phyloP scores from a whole-genome alignment of 1,140 invertebrate species.

The Schlechtendalia chinensis region DNA sequence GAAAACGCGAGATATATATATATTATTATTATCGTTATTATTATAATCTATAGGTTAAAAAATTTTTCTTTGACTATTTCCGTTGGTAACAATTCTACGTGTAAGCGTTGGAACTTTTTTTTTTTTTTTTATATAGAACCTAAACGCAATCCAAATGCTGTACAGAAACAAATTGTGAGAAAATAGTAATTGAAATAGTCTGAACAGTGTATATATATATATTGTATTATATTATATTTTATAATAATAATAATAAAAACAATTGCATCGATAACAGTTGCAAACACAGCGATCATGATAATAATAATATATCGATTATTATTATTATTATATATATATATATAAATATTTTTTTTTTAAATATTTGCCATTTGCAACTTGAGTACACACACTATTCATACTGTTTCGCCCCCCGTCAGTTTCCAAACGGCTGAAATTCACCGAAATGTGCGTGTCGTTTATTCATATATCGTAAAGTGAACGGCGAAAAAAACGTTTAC shows the following conservation, averaged over 20 bases:
- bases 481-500: too few relatives aligned
- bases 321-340: neutral
- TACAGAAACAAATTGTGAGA: slow-evolving; percentile 23
- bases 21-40: too few relatives aligned
- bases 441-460: neutral
- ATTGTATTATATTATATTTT: neutral
- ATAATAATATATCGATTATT: too few relatives aligned
- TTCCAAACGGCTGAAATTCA: neutral
- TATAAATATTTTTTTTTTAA: neutral
- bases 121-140: neutral
- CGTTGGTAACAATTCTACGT: slow-evolving; percentile 4
- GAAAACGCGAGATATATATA: slow-evolving; percentile 19
- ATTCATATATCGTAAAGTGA: neutral
- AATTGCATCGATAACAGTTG: slow-evolving; percentile 32
- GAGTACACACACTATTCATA: too few relatives aligned
- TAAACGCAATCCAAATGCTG: neutral
- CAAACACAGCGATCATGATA: slow-evolving; percentile 22
- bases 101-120: too few relatives aligned
- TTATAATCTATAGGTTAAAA: slow-evolving; percentile 13
- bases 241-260: slow-evolving; percentile 17
- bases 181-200: slow-evolving; percentile 14
- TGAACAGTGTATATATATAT: slow-evolving; percentile 3
- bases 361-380: too few relatives aligned
- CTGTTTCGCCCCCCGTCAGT: too few relatives aligned
- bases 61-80: slow-evolving; percentile 28